Percentiles rank a stretch among this genome's conserved stretches.
phyloP scores from a whole-genome alignment of 2,888 invertebrate species.

The Choreutis nemorana region DNA sequence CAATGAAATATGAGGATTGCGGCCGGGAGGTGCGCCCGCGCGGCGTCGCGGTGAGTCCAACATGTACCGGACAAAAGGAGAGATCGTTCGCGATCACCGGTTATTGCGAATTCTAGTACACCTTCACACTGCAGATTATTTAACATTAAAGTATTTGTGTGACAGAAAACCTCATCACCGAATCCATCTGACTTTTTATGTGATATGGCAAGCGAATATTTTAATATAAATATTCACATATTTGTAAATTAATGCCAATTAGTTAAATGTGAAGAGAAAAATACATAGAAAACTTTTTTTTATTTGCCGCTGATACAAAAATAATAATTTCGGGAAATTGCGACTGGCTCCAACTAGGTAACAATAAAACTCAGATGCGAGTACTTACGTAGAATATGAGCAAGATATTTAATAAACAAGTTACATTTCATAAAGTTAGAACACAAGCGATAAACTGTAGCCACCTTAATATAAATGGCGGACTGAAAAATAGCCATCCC shows the following conservation, averaged over 20 bases:
- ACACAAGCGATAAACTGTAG: no score
- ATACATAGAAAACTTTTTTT: conserved; percentile 5
- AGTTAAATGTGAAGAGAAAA: background rate
- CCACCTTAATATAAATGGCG: no score
- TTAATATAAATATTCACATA: background rate
- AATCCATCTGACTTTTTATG: background rate
- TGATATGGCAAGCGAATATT: conserved; percentile 1
- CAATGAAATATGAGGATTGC: conserved; percentile 8
- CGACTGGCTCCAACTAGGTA: no score
- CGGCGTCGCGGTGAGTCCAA: conserved; percentile 24
- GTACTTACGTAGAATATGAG: no score
- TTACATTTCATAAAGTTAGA: no score
- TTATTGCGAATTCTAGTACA: conserved; percentile 20
- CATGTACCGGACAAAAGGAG: conserved; percentile 29
- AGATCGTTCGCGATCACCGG: conserved; percentile 22
- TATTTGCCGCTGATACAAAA: no score
- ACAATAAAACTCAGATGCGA: no score
- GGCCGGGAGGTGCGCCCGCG: conserved; percentile 9
- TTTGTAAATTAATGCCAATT: conserved; percentile 2
- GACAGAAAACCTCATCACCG: background rate
- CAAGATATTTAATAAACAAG: no score
- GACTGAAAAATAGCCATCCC: no score
- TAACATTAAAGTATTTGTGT: background rate
- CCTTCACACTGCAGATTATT: conserved; percentile 10
- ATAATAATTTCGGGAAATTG: no score